A percentile compares a stretch with the other conserved stretches of the same genome.
These are phyloP conservation scores for Glyphotaelius pellucidus DNA, from an alignment of 2,888 invertebrate species.

Conservation along the genomic window DNA sequence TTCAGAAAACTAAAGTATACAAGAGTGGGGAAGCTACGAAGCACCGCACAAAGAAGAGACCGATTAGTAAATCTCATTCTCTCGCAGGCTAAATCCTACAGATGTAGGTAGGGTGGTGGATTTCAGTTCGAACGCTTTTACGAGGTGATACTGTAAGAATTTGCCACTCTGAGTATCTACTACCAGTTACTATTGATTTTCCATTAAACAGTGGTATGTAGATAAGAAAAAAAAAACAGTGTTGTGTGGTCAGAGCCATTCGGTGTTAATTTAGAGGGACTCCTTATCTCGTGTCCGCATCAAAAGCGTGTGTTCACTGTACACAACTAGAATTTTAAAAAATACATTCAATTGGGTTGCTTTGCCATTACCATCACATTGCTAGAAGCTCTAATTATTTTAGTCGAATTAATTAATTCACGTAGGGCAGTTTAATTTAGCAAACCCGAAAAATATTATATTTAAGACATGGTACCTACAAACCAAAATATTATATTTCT, in stretches of 20 bases:
- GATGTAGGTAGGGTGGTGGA: no score
- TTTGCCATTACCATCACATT: neutral
- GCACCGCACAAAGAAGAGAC: no score
- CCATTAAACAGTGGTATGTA: neutral
- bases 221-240: neutral
- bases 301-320: neutral
- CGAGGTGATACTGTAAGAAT: neutral
- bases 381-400: neutral
- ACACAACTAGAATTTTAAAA: neutral
- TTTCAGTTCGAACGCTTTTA: neutral
- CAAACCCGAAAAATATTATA: neutral
- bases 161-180: neutral
- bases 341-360: neutral
- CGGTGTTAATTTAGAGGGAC: neutral
- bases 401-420: neutral
- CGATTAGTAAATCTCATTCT: no score
- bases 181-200: neutral
- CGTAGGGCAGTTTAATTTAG: neutral
- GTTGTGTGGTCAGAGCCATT: neutral
- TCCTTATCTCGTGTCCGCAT: neutral
- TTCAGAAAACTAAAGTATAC: no score
- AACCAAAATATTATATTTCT: no score
- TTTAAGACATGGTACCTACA: neutral
- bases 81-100: no score
- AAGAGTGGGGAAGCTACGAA: no score